Evolutionary conservation across 2,888 invertebrate genomes (phyloP), one percentile per base, ranked within the genome.

Genomic region (Atrina japonica): DNA sequence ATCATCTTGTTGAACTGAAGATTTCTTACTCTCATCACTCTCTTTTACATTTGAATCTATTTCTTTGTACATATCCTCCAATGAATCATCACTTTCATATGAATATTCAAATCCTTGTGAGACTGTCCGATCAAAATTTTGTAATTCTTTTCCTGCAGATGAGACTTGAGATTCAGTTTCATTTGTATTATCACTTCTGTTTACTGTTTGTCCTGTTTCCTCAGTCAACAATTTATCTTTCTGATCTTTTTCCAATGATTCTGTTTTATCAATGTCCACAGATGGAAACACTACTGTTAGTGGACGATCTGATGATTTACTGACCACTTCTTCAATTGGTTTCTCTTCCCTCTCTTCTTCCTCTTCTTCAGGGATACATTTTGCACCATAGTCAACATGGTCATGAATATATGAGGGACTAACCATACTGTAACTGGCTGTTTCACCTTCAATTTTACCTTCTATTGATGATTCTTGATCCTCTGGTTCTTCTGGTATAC

Each of bases 331-430:
- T 47, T 60, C 45, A 40, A 55, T 45, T 35, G 69, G 53, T 35
- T 66, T 55, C 1, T 70, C 74, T n/a, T 68, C 75, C 53, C 73
- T 73, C 2, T 55, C 49, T 18, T 77, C 89, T 18, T 90, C 80
- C 45, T 75, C 78, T 47, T 78, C 78, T 68, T 80, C 80, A n/a
- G 77, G 80, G 35, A 80, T 73, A 73, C 77, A 77, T 25, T 61
- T 52, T 53, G 47, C 49, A 14, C 49, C 61, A 49, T 21, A 35
- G 21, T 35, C 45, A 14, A n/a, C 21, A 49, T 18, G 30, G n/a
- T 27, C 29, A 21, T 45, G n/a, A 5, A 16, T 43, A 30, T 61
- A 27, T 30, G 30, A 30, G 16, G 18, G 16, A 21, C 11, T 25
- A n/a, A 6, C 47, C 21, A 18, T 21, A 16, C 7, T 47, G 5